A percentile compares a stretch with the other conserved stretches of the same genome.
Evolutionary conservation across 2,113 vertebrate species (phyloP).

Genomic region (Connochaetes taurinus): DNA sequence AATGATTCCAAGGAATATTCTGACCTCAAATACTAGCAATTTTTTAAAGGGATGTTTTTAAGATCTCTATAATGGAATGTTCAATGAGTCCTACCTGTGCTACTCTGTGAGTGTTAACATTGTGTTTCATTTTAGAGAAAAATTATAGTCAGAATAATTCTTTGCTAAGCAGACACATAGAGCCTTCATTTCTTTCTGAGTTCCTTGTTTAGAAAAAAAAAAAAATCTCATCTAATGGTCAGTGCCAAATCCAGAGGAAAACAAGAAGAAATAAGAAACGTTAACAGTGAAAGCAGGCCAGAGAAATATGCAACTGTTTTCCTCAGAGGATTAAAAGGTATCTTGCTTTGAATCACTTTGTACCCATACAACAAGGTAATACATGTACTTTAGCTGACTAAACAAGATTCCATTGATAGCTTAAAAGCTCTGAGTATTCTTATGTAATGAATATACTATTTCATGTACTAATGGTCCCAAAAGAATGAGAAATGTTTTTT

Average conservation of each 20-base stretch:
- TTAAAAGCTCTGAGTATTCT: conserved; percentile 55
- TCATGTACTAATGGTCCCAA: conserved; percentile 55
- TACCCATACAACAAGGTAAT: conserved; percentile 60
- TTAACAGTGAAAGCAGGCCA: conserved; percentile 48
- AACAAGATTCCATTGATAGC: conserved; percentile 54
- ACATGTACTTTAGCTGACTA: conserved; percentile 54
- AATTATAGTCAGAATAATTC: background rate
- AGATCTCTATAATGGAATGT: background rate
- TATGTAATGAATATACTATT: conserved; percentile 61
- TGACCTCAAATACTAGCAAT: background rate
- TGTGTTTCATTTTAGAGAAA: background rate
- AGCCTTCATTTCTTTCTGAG: background rate
- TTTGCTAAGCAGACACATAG: background rate
- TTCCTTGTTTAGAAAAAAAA: background rate
- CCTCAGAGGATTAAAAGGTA: conserved; percentile 18
- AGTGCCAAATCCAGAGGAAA: conserved; percentile 51
- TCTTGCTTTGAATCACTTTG: conserved; percentile 62
- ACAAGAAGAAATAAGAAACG: conserved; percentile 61
- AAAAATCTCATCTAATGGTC: background rate
- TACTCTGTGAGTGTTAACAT: background rate
- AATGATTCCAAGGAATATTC: background rate
- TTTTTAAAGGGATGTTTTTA: background rate
- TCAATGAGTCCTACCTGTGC: background rate
- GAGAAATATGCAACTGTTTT: conserved; percentile 55
- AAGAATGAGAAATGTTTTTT: conserved; percentile 66